Evolutionary conservation across 2,888 invertebrate species (phyloP), one percentile per base, ranked within the genome.

Genomic region (Netelia virgata): DNA sequence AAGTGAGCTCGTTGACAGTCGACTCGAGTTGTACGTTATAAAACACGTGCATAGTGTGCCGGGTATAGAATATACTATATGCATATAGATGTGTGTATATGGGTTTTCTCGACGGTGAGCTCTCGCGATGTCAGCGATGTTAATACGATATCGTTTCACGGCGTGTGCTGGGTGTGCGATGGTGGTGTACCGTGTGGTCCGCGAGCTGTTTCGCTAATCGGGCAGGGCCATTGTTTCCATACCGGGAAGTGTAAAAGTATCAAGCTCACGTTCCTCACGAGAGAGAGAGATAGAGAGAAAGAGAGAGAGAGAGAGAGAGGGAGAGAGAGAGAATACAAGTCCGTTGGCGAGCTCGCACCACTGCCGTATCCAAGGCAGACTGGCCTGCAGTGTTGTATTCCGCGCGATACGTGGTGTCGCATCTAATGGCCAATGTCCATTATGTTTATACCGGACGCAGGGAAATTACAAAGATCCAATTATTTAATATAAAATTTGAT

Each of bases 201-300:
- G 68, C 76, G 76, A 74, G 82, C 82, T 86, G 87, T 83, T 85
- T 83, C 75, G 84, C 86, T 90, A 90, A 89, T 90, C 88, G 88
- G 79, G 82, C 86, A 84, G 84, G 76, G 79, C 84, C 87, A 90
- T 90, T 90, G 90, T 90, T 88, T 87, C 84, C 81, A 76, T 83
- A 83, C 86, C 78, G 84, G 86, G 88, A 89, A 89, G 89, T 80
- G 78, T 69, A 85, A 81, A 83, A 84, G 86, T 85, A 81, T 75
- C 59, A 61, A 43, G 74, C 64, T 70, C 78, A 68, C 73, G 78
- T 83, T 78, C 78, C 83, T 83, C 83, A 68, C 83, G 78, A 78
- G 78, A 64, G 68, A 23, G 61, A 50, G 68, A 55, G 18, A 14
- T 20, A 43, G 66, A 61, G 69, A 20, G 23, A 10, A 53, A 50